Evolutionary conservation across 2,113 vertebrate genomes (phyloP).

Genomic region (Ariopsis seemanni): DNA sequence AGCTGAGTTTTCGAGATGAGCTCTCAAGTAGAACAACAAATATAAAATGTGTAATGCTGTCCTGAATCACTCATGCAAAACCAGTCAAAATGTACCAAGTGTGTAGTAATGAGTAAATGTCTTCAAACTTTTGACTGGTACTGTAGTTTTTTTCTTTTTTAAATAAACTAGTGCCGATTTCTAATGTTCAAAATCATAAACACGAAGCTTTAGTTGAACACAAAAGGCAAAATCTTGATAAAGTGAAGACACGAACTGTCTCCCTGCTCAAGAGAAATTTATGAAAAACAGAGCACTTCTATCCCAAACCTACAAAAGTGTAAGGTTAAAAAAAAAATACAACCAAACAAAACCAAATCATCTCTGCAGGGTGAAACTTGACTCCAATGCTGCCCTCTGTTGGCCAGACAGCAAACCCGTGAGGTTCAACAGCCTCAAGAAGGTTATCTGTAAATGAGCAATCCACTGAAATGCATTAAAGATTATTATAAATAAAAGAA

Average conservation of each 20-base stretch:
- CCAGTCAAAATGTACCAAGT: too few relatives aligned
- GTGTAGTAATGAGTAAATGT: too few relatives aligned
- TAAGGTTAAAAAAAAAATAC: background rate
- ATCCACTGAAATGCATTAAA: slow-evolving; percentile 16
- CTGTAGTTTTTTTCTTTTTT: background rate
- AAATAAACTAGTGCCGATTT: background rate
- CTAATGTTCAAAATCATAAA: background rate
- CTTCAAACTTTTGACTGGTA: too few relatives aligned
- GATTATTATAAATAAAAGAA: slow-evolving; percentile 23
- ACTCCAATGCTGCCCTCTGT: slow-evolving; percentile 39
- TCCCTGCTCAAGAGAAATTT: background rate
- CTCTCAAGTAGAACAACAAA: background rate
- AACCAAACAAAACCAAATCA: background rate
- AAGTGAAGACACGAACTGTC: background rate
- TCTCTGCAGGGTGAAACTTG: background rate
- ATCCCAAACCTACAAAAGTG: slow-evolving; percentile 5
- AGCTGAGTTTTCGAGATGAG: background rate
- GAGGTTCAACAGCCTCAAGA: background rate
- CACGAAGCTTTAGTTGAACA: background rate
- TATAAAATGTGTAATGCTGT: background rate
- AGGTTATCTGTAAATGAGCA: background rate
- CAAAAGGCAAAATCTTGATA: background rate
- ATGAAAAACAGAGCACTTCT: background rate
- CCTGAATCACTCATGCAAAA: background rate
- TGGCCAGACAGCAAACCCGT: slow-evolving; percentile 26